Percentiles rank a stretch among this genome's conserved stretches.
Conservation (phyloP, 2,113 vertebrate genomes). For the Cochlearius cochlearius region DNA sequence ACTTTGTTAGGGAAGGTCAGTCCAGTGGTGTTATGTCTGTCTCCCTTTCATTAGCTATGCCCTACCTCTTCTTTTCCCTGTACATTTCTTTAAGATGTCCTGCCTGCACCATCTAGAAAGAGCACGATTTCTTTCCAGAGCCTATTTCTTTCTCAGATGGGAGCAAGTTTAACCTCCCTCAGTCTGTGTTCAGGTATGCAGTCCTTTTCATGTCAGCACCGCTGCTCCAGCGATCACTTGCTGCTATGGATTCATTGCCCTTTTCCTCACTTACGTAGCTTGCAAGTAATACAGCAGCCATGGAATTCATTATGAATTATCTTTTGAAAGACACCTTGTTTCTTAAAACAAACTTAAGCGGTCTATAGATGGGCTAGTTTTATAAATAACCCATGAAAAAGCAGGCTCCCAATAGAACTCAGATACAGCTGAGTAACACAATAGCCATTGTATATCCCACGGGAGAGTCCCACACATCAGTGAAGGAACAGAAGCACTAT, state of each 20-base stretch:
- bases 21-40: not conserved
- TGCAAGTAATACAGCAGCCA: not conserved
- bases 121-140: not conserved
- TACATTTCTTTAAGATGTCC: not conserved
- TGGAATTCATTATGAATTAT: not conserved
- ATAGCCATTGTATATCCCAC: not conserved
- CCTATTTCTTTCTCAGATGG: not conserved
- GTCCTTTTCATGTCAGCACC: not conserved
- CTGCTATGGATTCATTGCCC: not conserved
- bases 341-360: not conserved
- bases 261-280: not conserved
- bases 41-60: not conserved
- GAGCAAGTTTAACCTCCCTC: not conserved
- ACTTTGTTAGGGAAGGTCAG: not conserved
- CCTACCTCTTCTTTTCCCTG: not conserved
- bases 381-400: not conserved
- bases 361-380: not conserved
- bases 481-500: conserved; percentile 1
- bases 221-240: not conserved
- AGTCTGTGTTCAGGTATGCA: not conserved
- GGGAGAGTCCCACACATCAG: not conserved
- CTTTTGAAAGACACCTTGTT: not conserved
- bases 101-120: not conserved
- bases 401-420: not conserved
- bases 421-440: not conserved